A percentile compares a stretch with the other conserved stretches of the same genome.
Evolutionary conservation across 2,888 invertebrate genomes (phyloP).

Genomic region (Drosophila meridionalis): DNA sequence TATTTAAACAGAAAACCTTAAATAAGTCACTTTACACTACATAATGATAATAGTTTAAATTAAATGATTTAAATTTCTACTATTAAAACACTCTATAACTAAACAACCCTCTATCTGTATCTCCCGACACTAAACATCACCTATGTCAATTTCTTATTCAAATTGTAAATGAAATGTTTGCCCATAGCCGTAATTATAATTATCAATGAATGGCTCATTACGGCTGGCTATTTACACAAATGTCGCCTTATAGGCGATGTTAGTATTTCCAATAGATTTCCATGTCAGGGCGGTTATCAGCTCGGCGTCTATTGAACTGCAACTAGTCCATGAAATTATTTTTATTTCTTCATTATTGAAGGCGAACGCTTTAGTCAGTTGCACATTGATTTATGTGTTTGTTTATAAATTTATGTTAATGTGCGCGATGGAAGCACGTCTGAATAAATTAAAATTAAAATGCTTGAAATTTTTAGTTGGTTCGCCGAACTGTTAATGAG

Average conservation of each 20-base stretch:
- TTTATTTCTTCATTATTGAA: conserved; percentile 46
- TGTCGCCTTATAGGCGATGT: conserved; percentile 41
- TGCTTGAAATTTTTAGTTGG: conserved; percentile 10
- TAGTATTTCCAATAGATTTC: conserved; percentile 1
- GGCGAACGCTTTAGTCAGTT: conserved; percentile 16
- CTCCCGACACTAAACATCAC: conserved; percentile 20
- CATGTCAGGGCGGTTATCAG: conserved; percentile 11
- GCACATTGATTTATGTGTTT: conserved; percentile 51
- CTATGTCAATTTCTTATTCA: conserved; percentile 46
- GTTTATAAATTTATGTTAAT: conserved; percentile 53
- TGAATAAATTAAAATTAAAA: conserved; percentile 14
- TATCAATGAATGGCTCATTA: conserved; percentile 65
- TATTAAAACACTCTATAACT: background rate
- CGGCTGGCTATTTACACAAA: conserved; percentile 59
- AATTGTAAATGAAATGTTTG: conserved; percentile 60
- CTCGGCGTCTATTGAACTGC: conserved; percentile 53
- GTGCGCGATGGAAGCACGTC: conserved; percentile 33
- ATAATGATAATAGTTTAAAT: no score
- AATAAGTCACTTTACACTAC: no score
- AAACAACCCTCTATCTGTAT: background rate
- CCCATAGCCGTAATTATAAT: conserved; percentile 48
- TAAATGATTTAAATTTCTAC: no score
- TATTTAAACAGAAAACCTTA: no score
- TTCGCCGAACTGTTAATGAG: conserved; percentile 54
- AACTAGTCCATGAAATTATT: conserved; percentile 59